Evolutionary conservation across 2,888 invertebrate species (phyloP).

Genomic region (Dicranocentrus wangi): DNA sequence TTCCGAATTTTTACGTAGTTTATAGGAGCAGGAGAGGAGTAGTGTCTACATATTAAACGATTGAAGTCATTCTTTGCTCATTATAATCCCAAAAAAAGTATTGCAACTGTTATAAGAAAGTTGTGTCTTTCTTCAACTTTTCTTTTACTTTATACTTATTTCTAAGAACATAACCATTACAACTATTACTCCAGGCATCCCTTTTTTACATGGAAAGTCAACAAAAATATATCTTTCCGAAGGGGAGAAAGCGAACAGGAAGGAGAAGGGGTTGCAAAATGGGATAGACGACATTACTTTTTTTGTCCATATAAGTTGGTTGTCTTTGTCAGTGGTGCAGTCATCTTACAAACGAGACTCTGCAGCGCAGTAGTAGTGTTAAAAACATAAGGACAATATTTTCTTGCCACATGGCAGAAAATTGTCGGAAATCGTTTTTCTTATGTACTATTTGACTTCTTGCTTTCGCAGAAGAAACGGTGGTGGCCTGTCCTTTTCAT

Average conservation of each 20-base stretch:
- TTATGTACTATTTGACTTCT: not conserved
- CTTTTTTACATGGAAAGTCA: constrained; percentile 19
- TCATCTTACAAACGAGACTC: not conserved
- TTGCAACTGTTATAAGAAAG: constrained; percentile 24
- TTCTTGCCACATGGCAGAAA: constrained; percentile 36
- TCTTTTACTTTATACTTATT: constrained; percentile 29
- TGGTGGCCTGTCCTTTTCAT: constrained; percentile 4
- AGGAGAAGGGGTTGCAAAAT: constrained; percentile 38
- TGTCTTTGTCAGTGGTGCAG: constrained; percentile 1
- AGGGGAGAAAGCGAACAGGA: constrained; percentile 13
- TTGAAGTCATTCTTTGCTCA: constrained; percentile 14
- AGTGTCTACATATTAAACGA: too few relatives aligned
- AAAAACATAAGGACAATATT: constrained; percentile 24
- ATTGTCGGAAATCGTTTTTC: constrained; percentile 53
- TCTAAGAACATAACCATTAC: constrained; percentile 20
- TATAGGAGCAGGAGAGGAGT: too few relatives aligned
- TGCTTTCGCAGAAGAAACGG: not conserved
- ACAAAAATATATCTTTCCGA: constrained; percentile 1
- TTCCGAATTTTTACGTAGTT: too few relatives aligned
- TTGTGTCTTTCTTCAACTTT: not conserved
- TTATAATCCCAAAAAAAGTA: constrained; percentile 27
- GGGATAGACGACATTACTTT: not conserved
- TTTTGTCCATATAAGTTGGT: not conserved
- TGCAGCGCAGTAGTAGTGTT: constrained; percentile 5
- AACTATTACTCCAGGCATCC: constrained; percentile 6